Conservation (phyloP, 2,888 invertebrate genomes). For the Cerceris ruficornis region DNA sequence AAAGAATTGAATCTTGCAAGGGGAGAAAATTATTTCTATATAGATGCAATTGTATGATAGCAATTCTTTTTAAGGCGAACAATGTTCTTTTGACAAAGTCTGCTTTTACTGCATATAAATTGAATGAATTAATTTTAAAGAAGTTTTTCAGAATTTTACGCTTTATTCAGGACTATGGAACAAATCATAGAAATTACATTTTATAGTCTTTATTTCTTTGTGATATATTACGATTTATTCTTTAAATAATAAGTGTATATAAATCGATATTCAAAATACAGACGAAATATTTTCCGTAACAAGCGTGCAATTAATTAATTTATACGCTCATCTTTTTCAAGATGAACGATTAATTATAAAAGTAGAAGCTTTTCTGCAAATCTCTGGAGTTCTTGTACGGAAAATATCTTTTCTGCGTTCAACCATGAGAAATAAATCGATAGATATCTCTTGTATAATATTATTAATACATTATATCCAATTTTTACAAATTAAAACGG, state of each 20-base stretch:
- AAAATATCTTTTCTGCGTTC: not conserved
- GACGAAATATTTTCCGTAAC: conserved; percentile 4
- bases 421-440: not conserved
- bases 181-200: conserved; percentile 1
- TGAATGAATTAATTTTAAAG: not conserved
- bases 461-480: not conserved
- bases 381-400: not conserved
- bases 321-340: too few species aligned
- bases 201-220: not conserved
- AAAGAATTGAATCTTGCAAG: too few species aligned
- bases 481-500: not conserved
- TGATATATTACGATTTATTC: not conserved
- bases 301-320: not conserved
- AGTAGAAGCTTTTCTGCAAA: not conserved
- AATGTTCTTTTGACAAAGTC: conserved; percentile 15
- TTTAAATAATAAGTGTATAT: not conserved
- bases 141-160: not conserved
- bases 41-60: too few species aligned
- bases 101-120: conserved; percentile 29
- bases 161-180: not conserved
- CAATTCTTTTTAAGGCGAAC: not conserved
- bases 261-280: not conserved
- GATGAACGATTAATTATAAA: too few species aligned
- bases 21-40: too few species aligned
- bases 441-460: not conserved